phyloP scores from a whole-genome alignment of 2,888 invertebrate genomes.

The Drosophila prolongata region DNA sequence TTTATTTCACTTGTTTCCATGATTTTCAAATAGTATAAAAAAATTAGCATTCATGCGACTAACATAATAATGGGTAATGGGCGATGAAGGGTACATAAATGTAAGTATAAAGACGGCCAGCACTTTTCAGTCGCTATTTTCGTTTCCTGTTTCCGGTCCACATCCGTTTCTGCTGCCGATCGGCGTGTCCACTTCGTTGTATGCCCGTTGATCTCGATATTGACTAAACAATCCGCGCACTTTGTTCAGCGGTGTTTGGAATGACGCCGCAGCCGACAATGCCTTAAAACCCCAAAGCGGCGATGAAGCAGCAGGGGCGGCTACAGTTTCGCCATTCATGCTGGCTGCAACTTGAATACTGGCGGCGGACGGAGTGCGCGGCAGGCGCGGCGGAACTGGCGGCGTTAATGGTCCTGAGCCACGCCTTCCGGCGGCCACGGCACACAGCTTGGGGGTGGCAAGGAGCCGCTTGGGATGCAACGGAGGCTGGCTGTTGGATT shows the following conservation, averaged over 20 bases:
- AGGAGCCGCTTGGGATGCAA: conserved; percentile 38
- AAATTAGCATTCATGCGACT: neutral
- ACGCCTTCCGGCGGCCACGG: conserved; percentile 4
- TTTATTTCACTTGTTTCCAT: conserved; percentile 1
- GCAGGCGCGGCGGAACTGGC: neutral
- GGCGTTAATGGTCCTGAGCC: conserved; percentile 7
- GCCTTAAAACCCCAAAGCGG: conserved; percentile 4
- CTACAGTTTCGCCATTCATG: neutral
- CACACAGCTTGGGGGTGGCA: conserved; percentile 47
- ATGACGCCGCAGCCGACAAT: conserved; percentile 28
- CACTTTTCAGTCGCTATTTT: neutral
- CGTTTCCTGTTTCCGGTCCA: neutral
- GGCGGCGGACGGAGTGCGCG: conserved; percentile 1
- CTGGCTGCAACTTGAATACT: conserved; percentile 12
- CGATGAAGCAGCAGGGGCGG: neutral
- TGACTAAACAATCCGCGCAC: conserved; percentile 68
- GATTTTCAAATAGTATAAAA: neutral
- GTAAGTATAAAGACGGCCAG: neutral
- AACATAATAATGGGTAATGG: neutral
- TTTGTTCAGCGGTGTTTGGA: conserved; percentile 68
- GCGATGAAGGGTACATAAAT: neutral
- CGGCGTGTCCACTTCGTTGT: neutral
- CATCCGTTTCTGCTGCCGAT: neutral
- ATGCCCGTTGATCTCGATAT: conserved; percentile 58
- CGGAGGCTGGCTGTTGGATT: conserved; percentile 5